Conservation (phyloP, 1,140 invertebrate genomes). For the Brachionus manjavacas region DNA sequence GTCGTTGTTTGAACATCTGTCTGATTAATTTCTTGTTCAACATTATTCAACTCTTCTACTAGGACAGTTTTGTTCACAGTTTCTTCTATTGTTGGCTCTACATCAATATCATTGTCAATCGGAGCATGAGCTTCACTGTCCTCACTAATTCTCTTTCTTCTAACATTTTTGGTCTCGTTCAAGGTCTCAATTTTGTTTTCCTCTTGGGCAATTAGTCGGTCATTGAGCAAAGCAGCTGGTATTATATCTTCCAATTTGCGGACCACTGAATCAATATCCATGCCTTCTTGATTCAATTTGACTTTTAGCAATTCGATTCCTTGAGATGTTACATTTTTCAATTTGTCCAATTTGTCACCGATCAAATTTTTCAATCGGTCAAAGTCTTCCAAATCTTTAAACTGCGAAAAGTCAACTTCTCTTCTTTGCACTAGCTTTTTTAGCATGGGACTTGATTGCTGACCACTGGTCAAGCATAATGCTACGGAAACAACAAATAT, state of each 20-base stretch:
- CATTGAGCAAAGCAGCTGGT: not conserved
- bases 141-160: not conserved
- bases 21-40: not conserved
- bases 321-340: not conserved
- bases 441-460: not conserved
- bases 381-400: constrained; percentile 9
- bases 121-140: not conserved
- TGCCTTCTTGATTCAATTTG: not conserved
- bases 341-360: not conserved
- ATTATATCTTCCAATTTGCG: not conserved
- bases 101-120: not conserved
- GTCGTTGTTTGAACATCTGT: not conserved
- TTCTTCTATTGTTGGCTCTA: not conserved
- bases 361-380: constrained; percentile 19
- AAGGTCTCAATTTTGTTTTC: constrained; percentile 1
- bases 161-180: not conserved
- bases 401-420: not conserved
- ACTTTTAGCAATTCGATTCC: not conserved
- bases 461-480: not conserved
- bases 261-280: not conserved
- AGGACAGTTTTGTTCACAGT: not conserved
- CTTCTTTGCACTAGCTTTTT: not conserved
- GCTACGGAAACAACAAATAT: not conserved
- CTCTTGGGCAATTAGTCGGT: constrained; percentile 16
- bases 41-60: not conserved